Base-by-base conservation (phyloP, 2,797 vertebrate species). In the Limosa lapponica region DNA sequence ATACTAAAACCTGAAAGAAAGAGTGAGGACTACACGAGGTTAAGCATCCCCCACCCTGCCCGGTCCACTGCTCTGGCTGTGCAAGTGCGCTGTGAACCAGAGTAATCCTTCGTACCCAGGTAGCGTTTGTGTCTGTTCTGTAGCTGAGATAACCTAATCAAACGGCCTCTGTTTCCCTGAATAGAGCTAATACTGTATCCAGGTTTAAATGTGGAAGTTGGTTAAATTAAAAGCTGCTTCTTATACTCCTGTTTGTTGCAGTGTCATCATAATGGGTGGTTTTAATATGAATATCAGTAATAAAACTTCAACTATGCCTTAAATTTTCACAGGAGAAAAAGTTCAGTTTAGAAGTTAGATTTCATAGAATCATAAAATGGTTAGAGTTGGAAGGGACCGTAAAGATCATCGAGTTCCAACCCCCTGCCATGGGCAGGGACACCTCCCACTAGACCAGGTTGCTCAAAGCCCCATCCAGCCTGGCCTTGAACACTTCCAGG, bases 1-100 rank as follows among this genome's bases (percentile, higher is more conserved):
- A 84, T 89, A 89, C 52, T 95, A 89, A 94, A 96, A 89, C 61
- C 67, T 83, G 66, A 93, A 93, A 93, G 82, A 73, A 91, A 37
- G 52, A 94, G 69, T 54, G 74, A 69, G n/a, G 43, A 25, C 65
- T 82, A 41, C 41, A 77, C 43, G 69, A 66, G 82, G 92, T 95
- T 80, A 81, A 90, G 61, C 64, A 51, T 22, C 5, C 8, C 3
- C 4, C 20, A 16, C 6, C 15, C 57, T 54, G 8, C 41, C 22
- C 10, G 24, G n/a, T 81, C 17, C 39, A 20, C 25, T 72, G 22
- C 48, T 70, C 44, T 92, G 86, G 43, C 52, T 55, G 3, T 54
- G 22, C 24, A 25, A 67, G 30, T 54, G 59, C n/a, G 55, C n/a
- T 74, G 27, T 93, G 69, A 84, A 94, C 87, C 19, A 7, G 10